These are phyloP conservation scores for Nasonovia ribisnigri DNA, from an alignment of 2,888 invertebrate species.

Conservation along the genomic window DNA sequence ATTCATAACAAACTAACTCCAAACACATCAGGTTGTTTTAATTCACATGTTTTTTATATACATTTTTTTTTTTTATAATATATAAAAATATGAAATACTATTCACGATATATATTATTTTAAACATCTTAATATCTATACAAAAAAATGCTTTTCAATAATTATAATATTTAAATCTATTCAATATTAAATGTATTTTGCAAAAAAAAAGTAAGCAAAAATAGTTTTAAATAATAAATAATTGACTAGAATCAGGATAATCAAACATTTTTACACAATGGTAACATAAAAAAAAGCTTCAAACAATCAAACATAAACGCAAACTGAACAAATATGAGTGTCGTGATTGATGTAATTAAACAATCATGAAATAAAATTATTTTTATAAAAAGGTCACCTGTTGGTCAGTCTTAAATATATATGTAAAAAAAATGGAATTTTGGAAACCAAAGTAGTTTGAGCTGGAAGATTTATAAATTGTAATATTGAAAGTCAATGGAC, in stretches of 20 bases:
- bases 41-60: conserved; percentile 60
- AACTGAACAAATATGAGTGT: conserved; percentile 39
- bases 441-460: conserved; percentile 55
- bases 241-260: conserved; percentile 58
- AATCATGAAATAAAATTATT: conserved; percentile 36
- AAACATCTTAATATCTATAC: conserved; percentile 11
- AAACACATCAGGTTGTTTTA: conserved; percentile 58
- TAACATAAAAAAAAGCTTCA: conserved; percentile 62
- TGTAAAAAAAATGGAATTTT: conserved; percentile 54
- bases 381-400: conserved; percentile 50
- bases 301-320: conserved; percentile 36
- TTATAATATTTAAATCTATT: conserved; percentile 51
- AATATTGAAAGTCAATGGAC: conserved; percentile 62
- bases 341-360: not conserved
- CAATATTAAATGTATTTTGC: conserved; percentile 47
- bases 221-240: conserved; percentile 55
- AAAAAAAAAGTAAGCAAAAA: conserved; percentile 40
- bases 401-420: conserved; percentile 59
- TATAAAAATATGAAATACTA: conserved; percentile 64
- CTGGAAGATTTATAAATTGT: conserved; percentile 58
- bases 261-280: conserved; percentile 51
- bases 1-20: conserved; percentile 63
- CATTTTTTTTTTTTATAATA: conserved; percentile 49
- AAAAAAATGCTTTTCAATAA: conserved; percentile 46
- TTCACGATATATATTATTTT: conserved; percentile 27